These are phyloP conservation scores for Dendrocincla fuliginosa DNA, from an alignment of 2,797 vertebrate species.

Conservation along the genomic window DNA sequence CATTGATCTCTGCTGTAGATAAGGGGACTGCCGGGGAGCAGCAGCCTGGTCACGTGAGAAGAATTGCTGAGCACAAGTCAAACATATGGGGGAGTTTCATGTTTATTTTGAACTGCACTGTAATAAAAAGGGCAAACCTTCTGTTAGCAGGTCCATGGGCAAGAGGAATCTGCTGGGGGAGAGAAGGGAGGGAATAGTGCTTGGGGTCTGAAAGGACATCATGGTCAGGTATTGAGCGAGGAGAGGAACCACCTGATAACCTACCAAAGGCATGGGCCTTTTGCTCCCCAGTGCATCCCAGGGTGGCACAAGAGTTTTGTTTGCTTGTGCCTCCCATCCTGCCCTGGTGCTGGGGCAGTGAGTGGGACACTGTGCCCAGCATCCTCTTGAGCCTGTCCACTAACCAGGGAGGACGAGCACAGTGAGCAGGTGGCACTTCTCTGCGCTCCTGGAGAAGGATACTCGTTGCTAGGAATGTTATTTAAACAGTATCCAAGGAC, in stretches of 20 bases:
- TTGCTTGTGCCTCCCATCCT: background rate
- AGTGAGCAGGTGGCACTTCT: background rate
- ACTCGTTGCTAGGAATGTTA: background rate
- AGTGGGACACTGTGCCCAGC: background rate
- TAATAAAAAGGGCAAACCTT: background rate
- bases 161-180: background rate
- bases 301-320: background rate
- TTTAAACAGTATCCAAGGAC: background rate
- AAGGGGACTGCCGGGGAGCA: conserved; percentile 10
- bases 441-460: background rate
- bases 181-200: background rate
- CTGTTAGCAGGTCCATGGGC: background rate
- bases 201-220: background rate
- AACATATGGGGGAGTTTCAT: background rate
- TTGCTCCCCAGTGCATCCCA: rapidly evolving
- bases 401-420: background rate
- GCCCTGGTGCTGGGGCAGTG: rapidly evolving
- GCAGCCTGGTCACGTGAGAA: background rate
- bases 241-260: background rate
- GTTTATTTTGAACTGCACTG: background rate
- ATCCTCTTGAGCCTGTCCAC: background rate
- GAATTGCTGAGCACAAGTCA: background rate
- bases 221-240: rapidly evolving
- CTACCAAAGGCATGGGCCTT: background rate
- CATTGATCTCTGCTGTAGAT: conserved; percentile 18